phyloP scores from a whole-genome alignment of 2,113 vertebrate genomes.

The Potamarius usumacintae region DNA sequence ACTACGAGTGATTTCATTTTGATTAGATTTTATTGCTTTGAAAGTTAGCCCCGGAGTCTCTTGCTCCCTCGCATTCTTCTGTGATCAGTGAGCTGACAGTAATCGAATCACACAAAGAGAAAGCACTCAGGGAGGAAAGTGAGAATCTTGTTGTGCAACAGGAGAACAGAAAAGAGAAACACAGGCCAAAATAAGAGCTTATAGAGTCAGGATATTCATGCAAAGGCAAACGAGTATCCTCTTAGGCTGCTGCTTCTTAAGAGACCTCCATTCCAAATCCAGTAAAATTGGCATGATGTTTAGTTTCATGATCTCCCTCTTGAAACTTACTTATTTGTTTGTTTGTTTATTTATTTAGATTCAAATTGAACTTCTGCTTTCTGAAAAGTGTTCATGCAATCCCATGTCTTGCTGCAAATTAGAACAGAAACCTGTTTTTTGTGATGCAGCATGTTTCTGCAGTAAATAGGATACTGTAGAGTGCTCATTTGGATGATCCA shows the following conservation, averaged over 20 bases:
- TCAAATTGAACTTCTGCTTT: neutral
- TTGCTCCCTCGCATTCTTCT: constrained; percentile 57
- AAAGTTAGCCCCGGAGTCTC: constrained; percentile 52
- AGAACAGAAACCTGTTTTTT: constrained; percentile 12
- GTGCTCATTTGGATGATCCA: neutral
- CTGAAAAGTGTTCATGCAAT: neutral
- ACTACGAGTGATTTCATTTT: constrained; percentile 13
- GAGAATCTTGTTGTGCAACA: constrained; percentile 12
- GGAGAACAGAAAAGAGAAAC: constrained; percentile 31
- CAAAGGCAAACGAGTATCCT: neutral
- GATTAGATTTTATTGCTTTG: constrained; percentile 38
- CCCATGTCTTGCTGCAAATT: neutral
- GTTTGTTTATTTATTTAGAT: no score
- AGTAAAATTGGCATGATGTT: neutral
- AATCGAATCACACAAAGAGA: constrained; percentile 62
- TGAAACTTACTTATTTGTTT: neutral
- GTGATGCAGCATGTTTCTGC: neutral
- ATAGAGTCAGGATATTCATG: neutral
- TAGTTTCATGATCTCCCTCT: neutral
- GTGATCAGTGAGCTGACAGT: constrained; percentile 58
- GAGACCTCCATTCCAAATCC: neutral
- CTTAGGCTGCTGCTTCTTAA: constrained; percentile 23
- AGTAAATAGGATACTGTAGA: neutral
- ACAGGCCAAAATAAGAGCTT: constrained; percentile 28
- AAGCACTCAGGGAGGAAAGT: constrained; percentile 43